Percentiles rank a stretch among this genome's conserved stretches.
Conservation (phyloP, 2,797 vertebrate genomes). For the Micrastur ruficollis region DNA sequence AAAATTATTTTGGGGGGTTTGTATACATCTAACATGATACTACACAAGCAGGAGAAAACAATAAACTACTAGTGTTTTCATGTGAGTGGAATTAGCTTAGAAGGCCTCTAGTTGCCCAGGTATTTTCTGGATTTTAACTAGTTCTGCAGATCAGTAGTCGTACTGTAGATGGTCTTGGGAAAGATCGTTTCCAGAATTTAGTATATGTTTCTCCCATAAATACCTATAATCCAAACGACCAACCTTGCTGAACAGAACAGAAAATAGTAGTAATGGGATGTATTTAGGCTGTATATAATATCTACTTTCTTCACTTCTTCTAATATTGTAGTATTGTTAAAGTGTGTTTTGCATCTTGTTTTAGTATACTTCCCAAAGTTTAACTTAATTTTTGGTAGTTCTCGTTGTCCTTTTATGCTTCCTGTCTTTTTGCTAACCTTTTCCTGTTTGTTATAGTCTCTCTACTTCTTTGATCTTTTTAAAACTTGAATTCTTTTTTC, state of each 20-base stretch:
- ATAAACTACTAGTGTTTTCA: not conserved
- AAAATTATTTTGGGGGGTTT: not conserved
- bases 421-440: not conserved
- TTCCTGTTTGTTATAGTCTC: not conserved
- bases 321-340: not conserved
- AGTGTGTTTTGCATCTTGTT: not conserved
- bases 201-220: not conserved
- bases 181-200: not conserved
- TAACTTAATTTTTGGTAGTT: not conserved
- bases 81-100: not conserved
- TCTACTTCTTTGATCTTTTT: not conserved
- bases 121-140: not conserved
- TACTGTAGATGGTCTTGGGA: not conserved
- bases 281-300: not conserved
- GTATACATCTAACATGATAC: not conserved
- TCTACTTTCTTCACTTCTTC: not conserved
- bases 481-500: not conserved
- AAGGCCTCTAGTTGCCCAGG: not conserved
- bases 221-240: not conserved
- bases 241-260: not conserved
- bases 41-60: not conserved
- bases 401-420: not conserved
- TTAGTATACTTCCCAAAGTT: not conserved
- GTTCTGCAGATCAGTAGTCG: not conserved
- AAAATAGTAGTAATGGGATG: not conserved